Conservation (phyloP, 2,113 vertebrate species). For the Phaethon lepturus region DNA sequence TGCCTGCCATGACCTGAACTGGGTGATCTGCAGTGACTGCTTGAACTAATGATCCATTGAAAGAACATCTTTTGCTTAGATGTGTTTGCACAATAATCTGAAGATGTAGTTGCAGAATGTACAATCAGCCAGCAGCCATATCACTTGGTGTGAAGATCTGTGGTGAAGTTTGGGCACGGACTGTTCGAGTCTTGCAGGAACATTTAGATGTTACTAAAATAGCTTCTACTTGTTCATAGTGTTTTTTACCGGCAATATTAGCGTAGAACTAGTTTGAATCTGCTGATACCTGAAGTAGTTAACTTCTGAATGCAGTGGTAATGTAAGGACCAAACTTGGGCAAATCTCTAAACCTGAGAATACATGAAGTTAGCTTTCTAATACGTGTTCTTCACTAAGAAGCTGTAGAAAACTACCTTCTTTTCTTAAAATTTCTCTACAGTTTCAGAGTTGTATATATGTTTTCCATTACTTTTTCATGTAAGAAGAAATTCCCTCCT, state of each 20-base stretch:
- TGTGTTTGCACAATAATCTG: not conserved
- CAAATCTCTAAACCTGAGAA: not conserved
- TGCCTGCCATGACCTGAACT: not conserved
- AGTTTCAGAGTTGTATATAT: not conserved
- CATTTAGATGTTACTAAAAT: not conserved
- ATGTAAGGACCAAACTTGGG: not conserved
- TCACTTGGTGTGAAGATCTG: not conserved
- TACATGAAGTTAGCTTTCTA: not conserved
- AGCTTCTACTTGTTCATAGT: not conserved
- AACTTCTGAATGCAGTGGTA: not conserved
- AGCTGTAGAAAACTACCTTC: not conserved
- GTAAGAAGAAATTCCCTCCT: not conserved
- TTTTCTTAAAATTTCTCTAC: not conserved
- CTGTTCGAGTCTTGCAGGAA: not conserved
- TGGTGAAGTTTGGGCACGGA: not conserved
- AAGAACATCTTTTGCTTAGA: not conserved
- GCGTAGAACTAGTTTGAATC: not conserved
- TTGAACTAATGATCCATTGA: not conserved
- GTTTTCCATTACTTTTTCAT: not conserved
- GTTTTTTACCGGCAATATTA: not conserved
- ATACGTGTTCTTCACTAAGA: not conserved
- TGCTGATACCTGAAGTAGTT: not conserved
- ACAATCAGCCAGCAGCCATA: not conserved
- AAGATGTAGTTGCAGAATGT: not conserved
- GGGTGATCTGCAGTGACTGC: not conserved